Base-by-base conservation (phyloP, 92 coral and sea anemone genomes). In the Actinostola sp. region DNA sequence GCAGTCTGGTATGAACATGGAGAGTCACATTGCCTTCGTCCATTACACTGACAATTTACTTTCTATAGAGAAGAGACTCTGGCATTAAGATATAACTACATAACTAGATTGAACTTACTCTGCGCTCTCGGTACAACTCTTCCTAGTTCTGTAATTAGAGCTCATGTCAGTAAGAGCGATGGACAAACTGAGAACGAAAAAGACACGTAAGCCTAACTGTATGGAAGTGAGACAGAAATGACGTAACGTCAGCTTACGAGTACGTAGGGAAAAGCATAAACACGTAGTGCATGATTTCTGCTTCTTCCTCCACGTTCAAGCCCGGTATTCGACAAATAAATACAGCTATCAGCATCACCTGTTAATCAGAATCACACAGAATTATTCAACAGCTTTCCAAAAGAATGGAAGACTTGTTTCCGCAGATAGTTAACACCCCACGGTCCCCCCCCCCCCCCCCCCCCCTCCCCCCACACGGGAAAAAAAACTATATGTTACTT, bases 201-300 rank as follows among this genome's bases (percentile, higher is more conserved):
- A 67, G 11, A 77, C 1, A 25, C 25, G 1, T 21, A 7, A 25
- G 28, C n/a, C 15, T 25, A 43, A 38, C 31, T 25, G n/a, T n/a
- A 9, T 31, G 8, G 31, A 36, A 46, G 23, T 13, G 17, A 7
- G 7, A 2, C 3, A 46, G 23, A 46, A 13, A 46, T 2, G 23
- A 46, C 15, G 19, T 2, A 46, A 46, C 53, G 19, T 46, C 15
- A 7, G 3, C 98, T 84, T 82, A 93, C 96, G 98, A 85, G 51
- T 91, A 94, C 7, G 98, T 94, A 1, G 98, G 98, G 32, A 94
- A 41, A 33, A 94, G 58, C 78, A 94, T 34, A 67, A 89, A 91
- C n/a, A 94, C 77, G 39, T 91, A 94, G 65, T 94, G 91, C 77
- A 83, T 63, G 50, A 91, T 83, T 34, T 94, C 85, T 15, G 95